phyloP scores from a whole-genome alignment of 2,113 vertebrate species.

The Chrysemys picta region DNA sequence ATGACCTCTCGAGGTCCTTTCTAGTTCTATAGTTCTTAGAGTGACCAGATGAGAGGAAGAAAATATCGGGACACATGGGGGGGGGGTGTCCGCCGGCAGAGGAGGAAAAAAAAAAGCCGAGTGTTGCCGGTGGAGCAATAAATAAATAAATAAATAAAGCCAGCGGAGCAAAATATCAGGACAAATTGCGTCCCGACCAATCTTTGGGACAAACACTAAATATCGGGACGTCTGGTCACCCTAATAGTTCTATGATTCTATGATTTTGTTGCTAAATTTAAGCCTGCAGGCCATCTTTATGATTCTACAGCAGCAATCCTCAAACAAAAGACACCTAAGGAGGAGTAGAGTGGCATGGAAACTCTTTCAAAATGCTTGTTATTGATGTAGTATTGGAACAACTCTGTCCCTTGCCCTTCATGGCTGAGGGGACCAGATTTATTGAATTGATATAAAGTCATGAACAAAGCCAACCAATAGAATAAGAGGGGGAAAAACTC shows the following conservation, averaged over 20 bases:
- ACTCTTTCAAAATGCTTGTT: background rate
- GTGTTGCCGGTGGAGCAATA: too few species aligned
- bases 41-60: too few species aligned
- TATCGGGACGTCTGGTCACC: too few species aligned
- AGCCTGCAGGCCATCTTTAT: background rate
- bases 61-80: too few species aligned
- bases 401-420: fast-evolving
- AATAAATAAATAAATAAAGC: too few species aligned
- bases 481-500: background rate
- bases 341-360: fast-evolving
- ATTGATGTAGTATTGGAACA: fast-evolving
- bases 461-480: background rate
- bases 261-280: background rate
- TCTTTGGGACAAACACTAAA: too few species aligned
- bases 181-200: too few species aligned
- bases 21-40: background rate
- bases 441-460: fast-evolving
- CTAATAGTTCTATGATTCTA: background rate
- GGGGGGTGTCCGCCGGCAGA: too few species aligned
- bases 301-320: background rate
- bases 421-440: background rate
- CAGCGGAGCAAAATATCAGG: too few species aligned
- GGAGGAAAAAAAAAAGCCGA: too few species aligned
- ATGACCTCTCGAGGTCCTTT: background rate
- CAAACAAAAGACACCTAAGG: background rate